Evolutionary conservation across 2,797 vertebrate genomes (phyloP).

Genomic region (Kryptopterus vitreolus): DNA sequence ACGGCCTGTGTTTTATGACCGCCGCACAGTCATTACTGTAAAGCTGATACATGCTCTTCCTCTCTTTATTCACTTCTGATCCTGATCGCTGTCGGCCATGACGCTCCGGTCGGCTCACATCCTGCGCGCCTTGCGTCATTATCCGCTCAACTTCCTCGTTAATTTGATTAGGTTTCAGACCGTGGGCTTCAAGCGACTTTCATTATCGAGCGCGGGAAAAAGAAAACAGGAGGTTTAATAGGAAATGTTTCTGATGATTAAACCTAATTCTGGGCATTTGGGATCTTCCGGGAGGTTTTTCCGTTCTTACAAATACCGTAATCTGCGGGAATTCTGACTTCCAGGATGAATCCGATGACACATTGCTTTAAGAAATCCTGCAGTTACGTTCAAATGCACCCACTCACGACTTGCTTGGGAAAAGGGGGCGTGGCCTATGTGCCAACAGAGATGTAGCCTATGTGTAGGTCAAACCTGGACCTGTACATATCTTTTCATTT

Average conservation of each 20-base stretch:
- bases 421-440: too few species aligned
- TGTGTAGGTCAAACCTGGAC: too few species aligned
- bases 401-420: too few species aligned
- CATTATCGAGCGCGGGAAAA: neutral
- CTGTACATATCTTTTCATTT: too few species aligned
- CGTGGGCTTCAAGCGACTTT: neutral
- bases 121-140: slow-evolving; percentile 30
- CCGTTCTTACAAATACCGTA: neutral
- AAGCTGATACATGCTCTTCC: slow-evolving; percentile 18
- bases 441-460: too few species aligned
- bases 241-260: neutral
- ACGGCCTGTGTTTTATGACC: neutral
- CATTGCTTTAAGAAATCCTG: too few species aligned
- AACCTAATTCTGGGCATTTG: neutral
- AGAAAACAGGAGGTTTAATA: neutral
- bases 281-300: neutral
- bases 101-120: slow-evolving; percentile 17
- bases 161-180: slow-evolving; percentile 26
- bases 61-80: slow-evolving; percentile 8
- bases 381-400: too few species aligned
- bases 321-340: neutral
- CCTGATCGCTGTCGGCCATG: slow-evolving; percentile 30
- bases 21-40: neutral
- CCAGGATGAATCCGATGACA: too few species aligned
- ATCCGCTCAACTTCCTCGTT: slow-evolving; percentile 8